Percentiles rank a stretch among this genome's conserved stretches.
phyloP scores from a whole-genome alignment of 2,113 vertebrate genomes.

The Callaeas wilsoni region DNA sequence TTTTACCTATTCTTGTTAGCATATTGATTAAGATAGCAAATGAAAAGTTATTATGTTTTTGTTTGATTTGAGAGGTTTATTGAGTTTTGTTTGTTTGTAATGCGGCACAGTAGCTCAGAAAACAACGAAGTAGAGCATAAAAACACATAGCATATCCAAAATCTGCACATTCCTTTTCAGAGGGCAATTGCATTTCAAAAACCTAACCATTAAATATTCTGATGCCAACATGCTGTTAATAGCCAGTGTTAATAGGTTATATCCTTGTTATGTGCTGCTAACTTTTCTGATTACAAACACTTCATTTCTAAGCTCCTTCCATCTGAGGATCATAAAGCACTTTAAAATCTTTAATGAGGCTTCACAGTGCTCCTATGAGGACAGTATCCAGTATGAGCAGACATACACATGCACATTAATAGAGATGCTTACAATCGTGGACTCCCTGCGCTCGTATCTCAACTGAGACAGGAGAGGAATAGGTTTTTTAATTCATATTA shows the following conservation, averaged over 20 bases:
- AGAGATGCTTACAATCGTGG: not conserved
- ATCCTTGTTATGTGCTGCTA: not conserved
- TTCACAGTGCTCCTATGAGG: slow-evolving; percentile 26
- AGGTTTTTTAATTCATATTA: not conserved
- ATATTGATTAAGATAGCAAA: not conserved
- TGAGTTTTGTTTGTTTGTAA: not conserved
- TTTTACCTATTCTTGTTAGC: not conserved
- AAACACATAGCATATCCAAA: not conserved
- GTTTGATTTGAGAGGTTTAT: not conserved
- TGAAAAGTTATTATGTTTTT: fast-evolving
- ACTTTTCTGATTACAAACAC: slow-evolving; percentile 7
- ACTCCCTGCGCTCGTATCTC: not conserved
- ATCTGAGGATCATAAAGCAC: not conserved
- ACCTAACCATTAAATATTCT: not conserved
- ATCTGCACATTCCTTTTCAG: not conserved
- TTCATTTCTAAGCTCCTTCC: slow-evolving; percentile 10
- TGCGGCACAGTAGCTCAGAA: not conserved
- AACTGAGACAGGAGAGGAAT: not conserved
- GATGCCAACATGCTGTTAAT: not conserved
- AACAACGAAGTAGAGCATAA: not conserved
- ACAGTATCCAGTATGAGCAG: not conserved
- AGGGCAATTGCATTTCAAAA: not conserved
- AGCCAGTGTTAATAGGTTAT: not conserved
- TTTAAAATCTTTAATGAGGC: slow-evolving; percentile 21
- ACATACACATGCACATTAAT: not conserved